Conservation (phyloP, 2,797 vertebrate genomes). For the Columba guinea region DNA sequence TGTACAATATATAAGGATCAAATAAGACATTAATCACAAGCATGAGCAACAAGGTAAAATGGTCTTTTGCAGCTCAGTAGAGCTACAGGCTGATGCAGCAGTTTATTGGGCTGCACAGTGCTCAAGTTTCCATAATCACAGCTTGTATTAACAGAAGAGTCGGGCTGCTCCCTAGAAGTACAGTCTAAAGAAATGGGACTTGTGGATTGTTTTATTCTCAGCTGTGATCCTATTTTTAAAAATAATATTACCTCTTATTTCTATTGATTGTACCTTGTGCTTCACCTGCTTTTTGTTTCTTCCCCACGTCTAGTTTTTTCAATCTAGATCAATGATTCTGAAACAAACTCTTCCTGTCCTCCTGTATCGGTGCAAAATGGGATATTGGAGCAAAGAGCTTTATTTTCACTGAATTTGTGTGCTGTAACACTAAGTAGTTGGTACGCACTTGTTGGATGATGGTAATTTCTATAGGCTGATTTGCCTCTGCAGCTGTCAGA, state of each 20-base stretch:
- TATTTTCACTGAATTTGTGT: background rate
- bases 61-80: background rate
- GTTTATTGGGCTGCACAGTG: background rate
- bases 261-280: background rate
- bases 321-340: background rate
- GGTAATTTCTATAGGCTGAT: background rate
- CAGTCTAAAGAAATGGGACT: background rate
- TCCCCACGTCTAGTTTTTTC: fast-evolving
- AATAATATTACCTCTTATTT: background rate
- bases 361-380: background rate
- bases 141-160: background rate
- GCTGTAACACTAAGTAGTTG: background rate
- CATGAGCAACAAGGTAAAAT: background rate
- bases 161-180: background rate
- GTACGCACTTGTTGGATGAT: background rate
- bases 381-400: background rate
- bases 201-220: background rate
- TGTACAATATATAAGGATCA: background rate
- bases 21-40: background rate
- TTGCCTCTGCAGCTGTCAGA: background rate
- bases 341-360: background rate
- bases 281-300: background rate
- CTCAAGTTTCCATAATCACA: background rate
- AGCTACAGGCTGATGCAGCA: background rate
- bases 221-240: background rate